Base-by-base conservation (phyloP, 2,797 vertebrate genomes). In the Pseudotriccus pelzelni region DNA sequence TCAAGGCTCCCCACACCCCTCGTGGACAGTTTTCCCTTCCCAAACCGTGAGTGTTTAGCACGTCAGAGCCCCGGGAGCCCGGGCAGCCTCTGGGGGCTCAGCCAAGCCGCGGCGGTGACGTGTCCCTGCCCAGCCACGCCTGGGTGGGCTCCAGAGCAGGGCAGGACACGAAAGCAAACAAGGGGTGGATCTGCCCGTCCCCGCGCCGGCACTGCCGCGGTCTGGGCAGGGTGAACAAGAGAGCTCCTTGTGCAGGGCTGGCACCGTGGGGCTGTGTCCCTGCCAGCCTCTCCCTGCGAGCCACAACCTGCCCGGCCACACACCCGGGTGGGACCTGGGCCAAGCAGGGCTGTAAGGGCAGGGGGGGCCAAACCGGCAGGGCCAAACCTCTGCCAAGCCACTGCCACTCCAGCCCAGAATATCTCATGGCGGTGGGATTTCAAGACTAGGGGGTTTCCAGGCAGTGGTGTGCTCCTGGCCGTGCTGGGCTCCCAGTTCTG, bases 211-310 rank as follows among this genome's bases (percentile, higher is more conserved):
- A 7, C 68, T 49, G 76, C 46, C 4, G 1, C 17, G 0, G 37
- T 5, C 50, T 5, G 30, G 63, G 36, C 72, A 32, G 18, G 20
- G 32, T 1, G 24, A 88, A 96, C 92, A 96, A 95, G 59, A 41
- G 63, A 4, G 9, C 36, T 90, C 84, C 77, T 96, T 96, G 92
- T 95, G 82, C 68, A 23, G 60, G 36, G 25, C 5, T 0, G 34
- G 23, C 43, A 2, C 28, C 1, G 1, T 0, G 25, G 7, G 20
- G 50, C 50, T 14, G 43, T 9, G 59, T 32, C 75, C 67, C 44
- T 69, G 89, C 62, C 91, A 59, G 25, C 37, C 11, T 25, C 46
- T 23, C 55, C 53, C 86, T 30, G 63, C 30, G 9, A 64, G 66
- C 21, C 36, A 9, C 79, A n/a, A 39, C 22, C 12, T 9, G 22